phyloP scores from a whole-genome alignment of 2,888 invertebrate species.

The Acleris cristana region DNA sequence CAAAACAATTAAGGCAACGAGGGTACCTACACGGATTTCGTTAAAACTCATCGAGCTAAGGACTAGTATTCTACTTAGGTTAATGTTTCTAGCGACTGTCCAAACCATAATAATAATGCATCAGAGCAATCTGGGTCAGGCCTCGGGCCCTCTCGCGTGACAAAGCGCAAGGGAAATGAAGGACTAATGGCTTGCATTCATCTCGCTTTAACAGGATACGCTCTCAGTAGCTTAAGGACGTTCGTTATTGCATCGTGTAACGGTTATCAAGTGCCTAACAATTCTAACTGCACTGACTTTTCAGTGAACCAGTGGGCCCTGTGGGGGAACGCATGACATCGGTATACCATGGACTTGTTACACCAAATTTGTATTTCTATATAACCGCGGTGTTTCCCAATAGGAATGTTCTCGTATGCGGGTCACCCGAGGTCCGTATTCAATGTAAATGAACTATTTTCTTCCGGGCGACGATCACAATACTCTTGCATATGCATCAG shows the following conservation, averaged over 20 bases:
- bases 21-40: slow-evolving; percentile 53
- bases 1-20: slow-evolving; percentile 60
- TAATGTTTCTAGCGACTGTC: slow-evolving; percentile 1
- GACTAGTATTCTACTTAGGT: slow-evolving; percentile 19
- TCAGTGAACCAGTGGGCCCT: neutral
- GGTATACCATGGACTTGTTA: slow-evolving; percentile 38
- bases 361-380: slow-evolving; percentile 33
- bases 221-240: slow-evolving; percentile 4
- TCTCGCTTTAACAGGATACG: slow-evolving; percentile 17
- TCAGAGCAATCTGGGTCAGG: slow-evolving; percentile 27
- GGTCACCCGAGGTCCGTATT: slow-evolving; percentile 53
- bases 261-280: neutral
- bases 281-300: neutral
- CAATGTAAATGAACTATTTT: slow-evolving; percentile 66
- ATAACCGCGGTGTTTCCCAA: slow-evolving; percentile 46
- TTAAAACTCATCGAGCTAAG: slow-evolving; percentile 35
- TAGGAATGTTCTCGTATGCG: slow-evolving; percentile 40
- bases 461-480: slow-evolving; percentile 49
- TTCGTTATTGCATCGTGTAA: neutral
- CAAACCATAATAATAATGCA: slow-evolving; percentile 19
- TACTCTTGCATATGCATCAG: slow-evolving; percentile 56
- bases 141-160: slow-evolving; percentile 23
- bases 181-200: slow-evolving; percentile 33
- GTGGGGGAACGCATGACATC: slow-evolving; percentile 27
- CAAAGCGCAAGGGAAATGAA: slow-evolving; percentile 31